Conservation (phyloP, 2,113 vertebrate species). For the Zosterops borbonicus region DNA sequence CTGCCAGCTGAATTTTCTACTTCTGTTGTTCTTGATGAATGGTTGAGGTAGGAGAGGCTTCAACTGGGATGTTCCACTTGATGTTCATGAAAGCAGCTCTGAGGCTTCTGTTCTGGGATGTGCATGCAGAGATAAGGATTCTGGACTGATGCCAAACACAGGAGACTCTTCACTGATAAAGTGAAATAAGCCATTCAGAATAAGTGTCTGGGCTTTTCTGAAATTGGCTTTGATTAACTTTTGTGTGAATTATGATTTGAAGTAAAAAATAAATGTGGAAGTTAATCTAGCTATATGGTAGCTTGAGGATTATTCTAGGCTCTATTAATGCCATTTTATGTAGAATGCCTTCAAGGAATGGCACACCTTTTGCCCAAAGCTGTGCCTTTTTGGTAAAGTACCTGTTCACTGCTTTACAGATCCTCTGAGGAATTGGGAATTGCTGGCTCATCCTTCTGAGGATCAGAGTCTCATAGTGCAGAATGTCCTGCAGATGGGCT, state of each 20-base stretch:
- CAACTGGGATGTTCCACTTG: background rate
- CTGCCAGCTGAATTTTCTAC: background rate
- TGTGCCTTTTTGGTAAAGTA: background rate
- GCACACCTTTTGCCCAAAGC: background rate
- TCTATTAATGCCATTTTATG: background rate
- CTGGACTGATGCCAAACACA: background rate
- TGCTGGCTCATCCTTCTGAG: background rate
- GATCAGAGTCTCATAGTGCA: constrained; percentile 70
- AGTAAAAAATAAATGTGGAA: background rate
- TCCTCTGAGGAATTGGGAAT: constrained; percentile 49
- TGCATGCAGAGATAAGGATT: background rate
- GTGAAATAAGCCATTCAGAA: background rate
- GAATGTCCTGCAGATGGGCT: constrained; percentile 80
- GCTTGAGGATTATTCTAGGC: background rate
- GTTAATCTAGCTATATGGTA: background rate
- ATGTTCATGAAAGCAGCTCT: background rate
- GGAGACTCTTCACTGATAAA: background rate
- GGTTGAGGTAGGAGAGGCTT: background rate
- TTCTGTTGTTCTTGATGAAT: background rate
- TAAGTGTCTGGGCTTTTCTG: background rate
- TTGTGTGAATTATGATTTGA: background rate
- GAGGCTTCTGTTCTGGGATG: background rate
- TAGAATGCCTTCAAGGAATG: background rate
- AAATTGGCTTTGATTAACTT: background rate
- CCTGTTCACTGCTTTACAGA: constrained; percentile 66